Conservation (phyloP, 1,140 invertebrate species). For the Steinernema feltiae region DNA sequence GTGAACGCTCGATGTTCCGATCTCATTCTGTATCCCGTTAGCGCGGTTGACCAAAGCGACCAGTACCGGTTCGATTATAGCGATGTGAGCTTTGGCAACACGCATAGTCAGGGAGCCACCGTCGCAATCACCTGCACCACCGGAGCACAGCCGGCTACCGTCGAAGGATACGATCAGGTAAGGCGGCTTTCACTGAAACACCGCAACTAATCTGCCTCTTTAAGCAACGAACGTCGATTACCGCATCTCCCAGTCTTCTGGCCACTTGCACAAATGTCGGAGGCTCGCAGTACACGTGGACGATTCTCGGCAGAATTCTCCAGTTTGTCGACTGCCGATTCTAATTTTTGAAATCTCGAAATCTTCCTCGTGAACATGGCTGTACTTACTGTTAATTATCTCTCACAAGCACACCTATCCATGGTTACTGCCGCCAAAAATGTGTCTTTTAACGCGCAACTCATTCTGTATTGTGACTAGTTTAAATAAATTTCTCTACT, state of each 20-base stretch:
- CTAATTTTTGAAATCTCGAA: constrained; percentile 27
- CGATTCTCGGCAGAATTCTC: constrained; percentile 53
- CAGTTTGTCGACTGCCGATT: constrained; percentile 57
- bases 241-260: constrained; percentile 48
- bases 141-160: constrained; percentile 56
- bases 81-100: constrained; percentile 56
- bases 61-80: constrained; percentile 57
- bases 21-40: constrained; percentile 55
- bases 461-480: too few species aligned
- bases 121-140: constrained; percentile 56
- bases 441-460: too few species aligned
- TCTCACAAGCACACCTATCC: too few species aligned
- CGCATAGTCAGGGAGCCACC: constrained; percentile 52
- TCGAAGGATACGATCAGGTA: constrained; percentile 57
- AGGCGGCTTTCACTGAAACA: background rate
- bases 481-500: too few species aligned
- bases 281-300: constrained; percentile 57
- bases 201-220: constrained; percentile 11
- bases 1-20: constrained; percentile 54
- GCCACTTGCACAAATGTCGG: constrained; percentile 56
- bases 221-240: constrained; percentile 55
- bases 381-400: background rate
- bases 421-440: too few species aligned
- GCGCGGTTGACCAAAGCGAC: constrained; percentile 56
- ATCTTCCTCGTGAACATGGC: background rate